A percentile compares a stretch with the other conserved stretches of the same genome.
phyloP scores from a whole-genome alignment of 2,888 invertebrate species.

The Nasonia oneida region DNA sequence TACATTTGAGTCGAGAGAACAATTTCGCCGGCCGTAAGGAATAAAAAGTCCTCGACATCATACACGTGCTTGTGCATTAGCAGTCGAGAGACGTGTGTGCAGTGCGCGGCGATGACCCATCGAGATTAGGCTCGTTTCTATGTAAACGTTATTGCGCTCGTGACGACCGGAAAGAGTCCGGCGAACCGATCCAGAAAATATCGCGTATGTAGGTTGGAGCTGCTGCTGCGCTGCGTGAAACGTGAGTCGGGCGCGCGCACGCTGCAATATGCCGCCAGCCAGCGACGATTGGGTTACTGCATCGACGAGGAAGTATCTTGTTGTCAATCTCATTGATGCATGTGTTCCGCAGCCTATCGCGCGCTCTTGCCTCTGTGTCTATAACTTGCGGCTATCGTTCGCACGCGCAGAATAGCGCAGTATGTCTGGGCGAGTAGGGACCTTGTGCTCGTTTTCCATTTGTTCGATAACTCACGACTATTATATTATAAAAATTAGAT shows the following conservation, averaged over 20 bases:
- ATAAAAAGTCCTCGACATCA: not conserved
- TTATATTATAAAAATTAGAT: not conserved
- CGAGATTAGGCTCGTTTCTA: not conserved
- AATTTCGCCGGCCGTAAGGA: no score
- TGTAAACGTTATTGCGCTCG: conserved; percentile 20
- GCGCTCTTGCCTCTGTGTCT: no score
- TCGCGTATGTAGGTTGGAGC: not conserved
- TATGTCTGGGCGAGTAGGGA: not conserved
- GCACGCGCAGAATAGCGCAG: not conserved
- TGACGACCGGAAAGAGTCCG: conserved; percentile 21
- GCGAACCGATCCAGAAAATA: conserved; percentile 29
- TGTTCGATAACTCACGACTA: not conserved
- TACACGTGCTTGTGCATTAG: not conserved
- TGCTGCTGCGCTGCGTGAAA: not conserved
- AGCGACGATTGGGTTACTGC: conserved; percentile 37
- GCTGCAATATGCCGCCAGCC: not conserved
- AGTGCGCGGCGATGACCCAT: not conserved
- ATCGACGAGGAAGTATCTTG: conserved; percentile 44
- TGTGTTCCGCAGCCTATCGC: not conserved
- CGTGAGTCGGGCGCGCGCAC: conserved; percentile 15
- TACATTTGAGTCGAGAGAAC: no score
- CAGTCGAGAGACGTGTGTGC: not conserved
- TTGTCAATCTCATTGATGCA: conserved; percentile 27
- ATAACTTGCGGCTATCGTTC: not conserved
- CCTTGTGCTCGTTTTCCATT: not conserved